Conservation (phyloP, 2,113 vertebrate genomes). For the Gorsachius goisagi region DNA sequence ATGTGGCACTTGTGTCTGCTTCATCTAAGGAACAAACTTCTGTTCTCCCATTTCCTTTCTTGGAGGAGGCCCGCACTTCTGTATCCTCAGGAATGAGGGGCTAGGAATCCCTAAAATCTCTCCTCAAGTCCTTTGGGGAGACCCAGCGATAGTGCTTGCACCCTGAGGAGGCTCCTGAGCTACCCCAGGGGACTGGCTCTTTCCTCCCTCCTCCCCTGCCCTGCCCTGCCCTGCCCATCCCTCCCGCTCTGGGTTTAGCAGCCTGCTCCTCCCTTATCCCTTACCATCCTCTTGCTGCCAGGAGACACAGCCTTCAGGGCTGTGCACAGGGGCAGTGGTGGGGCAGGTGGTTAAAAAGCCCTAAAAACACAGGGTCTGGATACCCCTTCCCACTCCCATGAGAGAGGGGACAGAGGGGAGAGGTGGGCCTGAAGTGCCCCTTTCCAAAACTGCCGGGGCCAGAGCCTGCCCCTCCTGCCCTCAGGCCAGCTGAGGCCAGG, state of each 20-base stretch:
- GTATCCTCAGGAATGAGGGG: not conserved
- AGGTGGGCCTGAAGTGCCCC: fast-evolving
- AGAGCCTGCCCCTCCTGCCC: not conserved
- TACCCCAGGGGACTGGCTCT: not conserved
- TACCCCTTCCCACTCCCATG: not conserved
- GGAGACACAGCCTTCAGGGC: not conserved
- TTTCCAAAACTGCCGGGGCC: fast-evolving
- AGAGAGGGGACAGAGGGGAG: not conserved
- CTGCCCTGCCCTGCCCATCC: not conserved
- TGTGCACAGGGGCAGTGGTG: not conserved
- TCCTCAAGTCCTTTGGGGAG: not conserved
- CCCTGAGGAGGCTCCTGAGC: not conserved
- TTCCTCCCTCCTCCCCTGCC: not conserved
- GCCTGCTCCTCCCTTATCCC: fast-evolving
- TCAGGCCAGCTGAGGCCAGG: not conserved
- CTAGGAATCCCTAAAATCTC: not conserved
- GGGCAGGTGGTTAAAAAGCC: not conserved
- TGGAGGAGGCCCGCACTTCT: not conserved
- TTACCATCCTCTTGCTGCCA: not conserved
- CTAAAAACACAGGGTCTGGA: not conserved
- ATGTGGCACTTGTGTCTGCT: not conserved
- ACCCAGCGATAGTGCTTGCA: not conserved
- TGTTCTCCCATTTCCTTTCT: not conserved
- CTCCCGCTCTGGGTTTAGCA: not conserved
- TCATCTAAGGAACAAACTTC: not conserved